These are phyloP conservation scores for Spatulosminthurus flaviceps DNA, from an alignment of 2,888 invertebrate genomes.

Conservation along the genomic window DNA sequence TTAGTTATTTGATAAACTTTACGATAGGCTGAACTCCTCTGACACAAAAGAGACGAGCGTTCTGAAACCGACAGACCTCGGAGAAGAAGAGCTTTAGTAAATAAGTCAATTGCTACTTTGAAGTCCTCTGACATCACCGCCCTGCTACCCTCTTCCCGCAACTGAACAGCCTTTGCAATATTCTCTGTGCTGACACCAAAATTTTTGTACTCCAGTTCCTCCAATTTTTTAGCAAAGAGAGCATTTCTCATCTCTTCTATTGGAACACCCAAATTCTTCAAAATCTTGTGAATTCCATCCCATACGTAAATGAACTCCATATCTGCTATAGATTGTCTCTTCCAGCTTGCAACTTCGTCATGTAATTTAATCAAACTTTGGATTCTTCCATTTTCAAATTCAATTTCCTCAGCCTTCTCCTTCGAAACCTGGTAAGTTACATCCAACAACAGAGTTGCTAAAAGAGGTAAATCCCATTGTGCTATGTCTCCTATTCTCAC, in stretches of 20 bases:
- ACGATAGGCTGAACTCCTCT: not conserved
- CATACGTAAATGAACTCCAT: not conserved
- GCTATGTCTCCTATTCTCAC: not conserved
- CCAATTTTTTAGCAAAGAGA: not conserved
- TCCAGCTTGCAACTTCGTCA: not conserved
- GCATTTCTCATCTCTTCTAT: not conserved
- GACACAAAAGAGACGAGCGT: not conserved
- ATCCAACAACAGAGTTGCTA: not conserved
- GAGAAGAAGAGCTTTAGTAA: not conserved
- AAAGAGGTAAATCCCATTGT: not conserved
- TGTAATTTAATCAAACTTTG: not conserved
- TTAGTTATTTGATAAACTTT: not conserved
- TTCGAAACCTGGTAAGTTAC: not conserved
- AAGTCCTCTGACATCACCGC: not conserved
- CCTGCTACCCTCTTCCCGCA: not conserved
- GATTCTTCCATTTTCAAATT: not conserved
- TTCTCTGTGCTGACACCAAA: not conserved
- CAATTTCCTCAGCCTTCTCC: not conserved
- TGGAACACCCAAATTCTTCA: not conserved
- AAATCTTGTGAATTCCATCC: not conserved
- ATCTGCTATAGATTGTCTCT: not conserved
- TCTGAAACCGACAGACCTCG: not conserved
- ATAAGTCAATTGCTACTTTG: not conserved
- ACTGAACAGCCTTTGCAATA: not conserved
- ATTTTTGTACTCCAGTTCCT: not conserved